Evolutionary conservation across 2,113 vertebrate species (phyloP), one percentile per base, ranked within the genome.

Genomic region (Megaleporinus macrocephalus): DNA sequence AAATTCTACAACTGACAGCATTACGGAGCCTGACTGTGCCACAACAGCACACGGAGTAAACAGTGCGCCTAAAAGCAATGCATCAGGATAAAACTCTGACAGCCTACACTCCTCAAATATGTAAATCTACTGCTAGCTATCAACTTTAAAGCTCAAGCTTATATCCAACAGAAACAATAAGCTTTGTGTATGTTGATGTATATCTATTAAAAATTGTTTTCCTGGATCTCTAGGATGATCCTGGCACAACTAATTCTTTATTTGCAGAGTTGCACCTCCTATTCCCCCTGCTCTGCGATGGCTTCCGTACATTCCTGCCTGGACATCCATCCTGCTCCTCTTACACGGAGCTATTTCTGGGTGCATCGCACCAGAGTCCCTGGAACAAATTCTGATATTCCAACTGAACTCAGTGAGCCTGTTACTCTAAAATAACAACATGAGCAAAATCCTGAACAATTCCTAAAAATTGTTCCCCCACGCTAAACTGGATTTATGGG

Each of bases 291-390:
- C 33, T 86, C 84, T 91, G 85, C 87, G 84, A 77, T 87, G 89
- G 80, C 86, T 87, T 88, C 82, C 61, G 69, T 66, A 88, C 89
- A 90, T 93, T 92, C 91, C 89, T 66, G 77, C 24, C 51, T 88
- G 83, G 87, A 91, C 88, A 91, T 91, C 87, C 72, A 88, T 87
- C 91, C 89, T 88, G 82, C 90, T 93, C 90, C 80, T 66, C 89
- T 94, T 94, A 91, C 92, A 90, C 81, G 57, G 65, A 76, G 90
- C 93, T 95, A 95, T 95, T 94, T 90, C 87, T 89, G 88, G 88
- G 85, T 73, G 71, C 76, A 47, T 86, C 84, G 84, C 86, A 72
- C 85, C 79, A 84, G 36, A 77, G 84, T 89, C 84, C 14, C 66
- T 65, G 86, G 86, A 87, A 85, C 85, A 85, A 78, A 68, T 76